A percentile compares a stretch with the other conserved stretches of the same genome.
Evolutionary conservation across 2,888 invertebrate genomes (phyloP).

Genomic region (Liposcelis brunnea): DNA sequence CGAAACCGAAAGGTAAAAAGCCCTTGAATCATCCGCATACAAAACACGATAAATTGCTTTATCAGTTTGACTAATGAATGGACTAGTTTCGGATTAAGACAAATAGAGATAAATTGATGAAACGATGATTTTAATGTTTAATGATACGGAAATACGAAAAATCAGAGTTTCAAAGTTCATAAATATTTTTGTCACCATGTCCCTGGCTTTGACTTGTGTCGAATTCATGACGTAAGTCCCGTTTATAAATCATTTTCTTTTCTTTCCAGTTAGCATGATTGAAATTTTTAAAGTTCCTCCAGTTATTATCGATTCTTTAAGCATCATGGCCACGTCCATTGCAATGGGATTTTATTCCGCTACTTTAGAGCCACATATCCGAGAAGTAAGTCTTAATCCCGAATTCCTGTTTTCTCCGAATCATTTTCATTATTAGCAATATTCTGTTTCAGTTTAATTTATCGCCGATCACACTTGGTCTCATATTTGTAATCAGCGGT

Average conservation of each 20-base stretch:
- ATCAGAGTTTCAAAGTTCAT: too few relatives aligned
- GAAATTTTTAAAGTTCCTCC: conserved; percentile 22
- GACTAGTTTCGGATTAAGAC: not conserved
- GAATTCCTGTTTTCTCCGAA: too few relatives aligned
- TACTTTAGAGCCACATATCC: conserved; percentile 34
- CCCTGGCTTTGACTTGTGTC: too few relatives aligned
- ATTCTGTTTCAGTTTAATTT: conserved; percentile 25
- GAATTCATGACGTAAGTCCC: too few relatives aligned
- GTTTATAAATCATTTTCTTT: conserved; percentile 6
- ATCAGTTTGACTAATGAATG: not conserved
- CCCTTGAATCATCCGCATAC: too few relatives aligned
- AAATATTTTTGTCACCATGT: too few relatives aligned
- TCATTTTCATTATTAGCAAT: too few relatives aligned
- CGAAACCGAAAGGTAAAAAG: conserved; percentile 1
- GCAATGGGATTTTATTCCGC: conserved; percentile 34
- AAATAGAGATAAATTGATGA: not conserved
- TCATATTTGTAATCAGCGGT: conserved; percentile 29
- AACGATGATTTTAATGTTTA: conserved; percentile 1
- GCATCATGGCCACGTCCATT: conserved; percentile 23
- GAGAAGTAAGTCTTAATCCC: conserved; percentile 22
- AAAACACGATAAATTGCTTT: too few relatives aligned
- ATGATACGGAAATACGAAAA: not conserved
- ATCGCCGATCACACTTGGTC: conserved; percentile 24
- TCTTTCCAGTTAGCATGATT: conserved; percentile 19
- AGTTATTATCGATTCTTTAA: conserved; percentile 23